Evolutionary conservation across 2,113 vertebrate species (phyloP), one percentile per base, ranked within the genome.

Genomic region (Microcebus griseorufus): DNA sequence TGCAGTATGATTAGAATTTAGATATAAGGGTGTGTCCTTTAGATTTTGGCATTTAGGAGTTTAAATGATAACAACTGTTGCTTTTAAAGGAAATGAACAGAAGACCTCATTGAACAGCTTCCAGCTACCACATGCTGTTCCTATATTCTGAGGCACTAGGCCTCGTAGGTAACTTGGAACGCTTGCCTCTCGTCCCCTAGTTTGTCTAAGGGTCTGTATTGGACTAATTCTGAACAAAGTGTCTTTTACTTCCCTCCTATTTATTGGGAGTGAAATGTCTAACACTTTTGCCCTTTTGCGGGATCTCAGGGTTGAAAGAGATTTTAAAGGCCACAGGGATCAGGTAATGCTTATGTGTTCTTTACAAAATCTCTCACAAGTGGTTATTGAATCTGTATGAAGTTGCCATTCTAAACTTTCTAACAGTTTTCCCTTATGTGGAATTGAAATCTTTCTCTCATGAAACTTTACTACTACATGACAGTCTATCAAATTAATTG

Each of bases 1-100:
- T 48, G 65, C 39, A 29, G 0, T 32, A 8, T 13, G 20, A 32
- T 69, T 73, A 55, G 2, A 8, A 48, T 45, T 81, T 76, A 51
- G 60, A 10, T 6, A 2, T 7, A n/a, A 78, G 67, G 37, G 39
- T 64, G 22, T 34, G 14, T 70, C 37, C 83, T 96, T 86, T 65
- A 45, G 80, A 73, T 83, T 58, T 97, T 84, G 39, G 69, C 23
- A 58, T 81, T 73, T 81, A 76, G 64, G 58, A 81, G 34, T 82
- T 86, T 64, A 83, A 89, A 32, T 89, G 76, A 83, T 25, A 67
- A 9, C 17, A 67, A 9, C 17, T 80, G 5, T 45, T 78, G 79
- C 60, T 97, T 93, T 95, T 65, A 89, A 87, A 91, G 73, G 34
- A 64, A 81, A 93, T 67, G 53, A 62, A 53, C 3, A 80, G 72